These are phyloP conservation scores for Trissolcus japonicus DNA, from an alignment of 2,888 invertebrate genomes.

Conservation along the genomic window DNA sequence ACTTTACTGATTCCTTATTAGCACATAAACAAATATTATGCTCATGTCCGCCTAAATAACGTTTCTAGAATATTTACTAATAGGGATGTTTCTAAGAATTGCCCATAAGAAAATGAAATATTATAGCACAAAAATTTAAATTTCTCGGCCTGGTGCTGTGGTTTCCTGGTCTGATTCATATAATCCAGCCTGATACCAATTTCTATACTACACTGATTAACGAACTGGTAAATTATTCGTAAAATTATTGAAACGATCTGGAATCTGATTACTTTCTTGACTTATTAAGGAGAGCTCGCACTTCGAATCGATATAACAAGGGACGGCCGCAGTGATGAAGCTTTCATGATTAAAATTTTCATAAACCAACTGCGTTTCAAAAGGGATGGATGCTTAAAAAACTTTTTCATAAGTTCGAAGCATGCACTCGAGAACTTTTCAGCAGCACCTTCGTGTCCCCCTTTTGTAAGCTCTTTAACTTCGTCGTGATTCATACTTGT, in stretches of 20 bases:
- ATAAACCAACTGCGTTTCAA: constrained; percentile 38
- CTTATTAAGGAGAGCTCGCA: constrained; percentile 16
- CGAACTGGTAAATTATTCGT: constrained; percentile 9
- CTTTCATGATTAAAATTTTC: constrained; percentile 54
- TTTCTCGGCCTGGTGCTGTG: no score
- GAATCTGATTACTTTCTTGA: constrained; percentile 34
- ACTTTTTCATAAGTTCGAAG: constrained; percentile 52
- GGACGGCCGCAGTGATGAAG: constrained; percentile 27
- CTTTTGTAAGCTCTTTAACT: constrained; percentile 32
- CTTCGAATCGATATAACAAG: constrained; percentile 35
- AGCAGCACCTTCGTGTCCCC: constrained; percentile 28
- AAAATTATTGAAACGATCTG: constrained; percentile 17
- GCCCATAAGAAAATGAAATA: no score
- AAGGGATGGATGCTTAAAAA: constrained; percentile 27
- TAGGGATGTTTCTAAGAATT: no score
- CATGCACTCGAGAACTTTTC: constrained; percentile 52
- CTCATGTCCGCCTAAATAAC: no score
- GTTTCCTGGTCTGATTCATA: no score
- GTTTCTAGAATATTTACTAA: no score
- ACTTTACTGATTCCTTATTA: no score
- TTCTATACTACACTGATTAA: not conserved
- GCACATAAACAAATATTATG: no score
- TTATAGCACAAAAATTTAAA: no score
- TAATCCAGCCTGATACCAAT: no score
- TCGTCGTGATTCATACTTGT: constrained; percentile 34